Conservation (phyloP, 2,113 vertebrate genomes). For the Recurvirostra avosetta region DNA sequence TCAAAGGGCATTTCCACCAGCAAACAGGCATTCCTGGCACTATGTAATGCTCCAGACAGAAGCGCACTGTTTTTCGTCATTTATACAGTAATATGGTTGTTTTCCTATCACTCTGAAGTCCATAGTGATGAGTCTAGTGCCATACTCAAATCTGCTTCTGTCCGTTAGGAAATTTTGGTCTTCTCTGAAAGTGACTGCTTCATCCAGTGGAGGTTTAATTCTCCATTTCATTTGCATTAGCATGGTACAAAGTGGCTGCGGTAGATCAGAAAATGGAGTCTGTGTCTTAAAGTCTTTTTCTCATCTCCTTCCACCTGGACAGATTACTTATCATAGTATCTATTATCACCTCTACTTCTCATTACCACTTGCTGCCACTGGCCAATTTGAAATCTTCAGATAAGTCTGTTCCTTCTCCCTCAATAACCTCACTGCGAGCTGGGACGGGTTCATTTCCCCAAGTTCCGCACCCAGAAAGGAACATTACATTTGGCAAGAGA, state of each 20-base stretch:
- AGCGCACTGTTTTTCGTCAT: not conserved
- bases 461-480: not conserved
- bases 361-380: not conserved
- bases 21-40: not conserved
- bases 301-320: not conserved
- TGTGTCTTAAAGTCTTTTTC: not conserved
- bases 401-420: not conserved
- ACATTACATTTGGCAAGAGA: not conserved
- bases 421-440: not conserved
- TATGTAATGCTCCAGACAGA: not conserved
- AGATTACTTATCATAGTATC: not conserved
- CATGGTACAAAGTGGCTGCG: not conserved
- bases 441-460: not conserved
- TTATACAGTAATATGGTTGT: not conserved
- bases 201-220: not conserved
- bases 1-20: not conserved
- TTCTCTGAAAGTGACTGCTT: not conserved
- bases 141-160: not conserved
- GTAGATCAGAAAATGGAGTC: not conserved
- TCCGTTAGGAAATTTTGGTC: not conserved
- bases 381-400: slow-evolving; percentile 4
- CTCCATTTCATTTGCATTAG: not conserved
- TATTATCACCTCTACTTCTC: slow-evolving; percentile 39
- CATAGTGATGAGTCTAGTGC: not conserved
- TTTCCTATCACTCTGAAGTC: not conserved